Evolutionary conservation across 2,888 invertebrate genomes (phyloP), one percentile per base, ranked within the genome.

Genomic region (Dryobotodes eremita): DNA sequence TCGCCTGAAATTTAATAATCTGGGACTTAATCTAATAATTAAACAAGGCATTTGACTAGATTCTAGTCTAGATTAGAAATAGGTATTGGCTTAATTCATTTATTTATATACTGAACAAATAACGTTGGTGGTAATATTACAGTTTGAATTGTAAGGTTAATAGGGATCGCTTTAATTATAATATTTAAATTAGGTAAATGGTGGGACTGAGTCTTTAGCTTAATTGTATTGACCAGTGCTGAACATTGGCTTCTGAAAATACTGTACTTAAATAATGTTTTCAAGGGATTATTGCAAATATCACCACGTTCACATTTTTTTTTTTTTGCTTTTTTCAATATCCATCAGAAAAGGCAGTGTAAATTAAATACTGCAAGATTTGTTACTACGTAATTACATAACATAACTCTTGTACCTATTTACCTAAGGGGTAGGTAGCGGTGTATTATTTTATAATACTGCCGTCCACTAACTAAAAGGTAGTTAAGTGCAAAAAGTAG

Each of bases 1-100:
- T 17, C 4, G 26, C 10, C 8, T 5, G n/a, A 80, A 86, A 87
- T 78, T 80, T 71, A 85, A 80, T 83, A 71, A 79, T 70, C 71
- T 57, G 4, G 13, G 23, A 11, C 65, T 42, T 72, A 65, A 79
- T 65, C 75, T 64, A 85, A 77, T 86, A 85, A 82, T 87, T 71
- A 79, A 86, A 82, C 68, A 65, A 64, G 77, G 64, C 62, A 71
- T 82, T 77, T 42, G 36, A 36, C 50, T 72, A 77, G 69, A 75
- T 80, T 83, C 42, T 13, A 75, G 73, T 69, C 64, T 57, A 64
- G 65, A 79, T 77, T 77, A 53, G 62, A 82, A 82, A 77, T 76
- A 62, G 64, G 57, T 76, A 61, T 77, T 72, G 65, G 68, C 50
- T 68, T 20, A 50, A 68, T 64, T 62, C 65, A 79, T 79, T 74